Evolutionary conservation across 2,113 vertebrate genomes (phyloP), one percentile per base, ranked within the genome.

Genomic region (Pteropus alecto): DNA sequence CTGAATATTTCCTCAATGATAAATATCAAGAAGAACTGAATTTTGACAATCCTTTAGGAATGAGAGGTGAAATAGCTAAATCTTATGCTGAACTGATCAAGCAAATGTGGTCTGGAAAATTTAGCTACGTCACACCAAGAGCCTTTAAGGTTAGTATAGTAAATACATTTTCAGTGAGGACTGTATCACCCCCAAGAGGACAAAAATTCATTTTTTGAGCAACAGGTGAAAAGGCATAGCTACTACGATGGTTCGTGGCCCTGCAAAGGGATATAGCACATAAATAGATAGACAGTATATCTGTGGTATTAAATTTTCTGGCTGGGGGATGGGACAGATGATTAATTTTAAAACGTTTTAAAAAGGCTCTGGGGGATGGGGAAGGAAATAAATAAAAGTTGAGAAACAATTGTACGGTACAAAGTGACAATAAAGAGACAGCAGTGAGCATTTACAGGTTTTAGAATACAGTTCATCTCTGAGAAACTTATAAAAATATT

Each of bases 91-190:
- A 99, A 94, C 98, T 99, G 51, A 99, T 99, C 98, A 99, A 99
- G 97, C 99, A 99, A 92, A 99, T 99, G 98, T 99, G 99, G 99
- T 99, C 99, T 67, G 99, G 99, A 94, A 99, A 99, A 98, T 99
- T 99, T 98, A 99, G 99, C 99, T 99, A 99, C 28, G 99, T 99
- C 96, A 99, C 99, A 10, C 99, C 99, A 56, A 99, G 99, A 98
- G 99, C 99, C 96, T 99, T 99, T 98, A 99, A 99, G 99, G 99
- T 99, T 96, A 98, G 98, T 98, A 54, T 93, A 56, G 13, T 65
- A 82, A 79, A 63, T 81, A n/a, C 5, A 48, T 35, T 93, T n/a
- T 95, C 33, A 94, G 0, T 26, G 21, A 90, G 5, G 21, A 11
- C 12, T 68, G 0, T 83, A 15, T 58, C 26, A 74, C 24, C 38